Conservation (phyloP, 1,140 invertebrate species). For the Antheraea pernyi region DNA sequence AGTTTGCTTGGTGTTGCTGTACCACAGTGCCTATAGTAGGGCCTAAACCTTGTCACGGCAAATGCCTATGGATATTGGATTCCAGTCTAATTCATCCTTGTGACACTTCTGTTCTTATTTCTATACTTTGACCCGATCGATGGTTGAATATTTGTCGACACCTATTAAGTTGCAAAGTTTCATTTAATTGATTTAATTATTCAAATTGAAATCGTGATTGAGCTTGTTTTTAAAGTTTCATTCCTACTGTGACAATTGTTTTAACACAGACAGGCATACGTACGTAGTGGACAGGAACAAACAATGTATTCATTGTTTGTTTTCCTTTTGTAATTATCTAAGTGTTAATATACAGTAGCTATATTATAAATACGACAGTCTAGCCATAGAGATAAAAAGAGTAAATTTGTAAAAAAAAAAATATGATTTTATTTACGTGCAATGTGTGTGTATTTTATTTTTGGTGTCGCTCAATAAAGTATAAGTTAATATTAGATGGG, state of each 20-base stretch:
- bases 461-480: background rate
- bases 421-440: background rate
- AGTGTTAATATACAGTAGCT: background rate
- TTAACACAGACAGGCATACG: background rate
- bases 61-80: too few relatives aligned
- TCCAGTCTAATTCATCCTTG: too few relatives aligned
- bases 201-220: background rate
- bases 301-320: background rate
- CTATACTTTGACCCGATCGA: too few relatives aligned
- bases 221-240: background rate
- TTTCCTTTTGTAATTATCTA: background rate
- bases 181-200: too few relatives aligned
- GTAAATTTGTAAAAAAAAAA: background rate
- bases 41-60: too few relatives aligned
- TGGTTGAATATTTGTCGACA: too few relatives aligned
- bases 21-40: too few relatives aligned
- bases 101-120: too few relatives aligned
- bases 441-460: background rate
- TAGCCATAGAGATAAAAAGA: background rate
- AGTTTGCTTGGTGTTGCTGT: too few relatives aligned
- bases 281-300: background rate
- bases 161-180: too few relatives aligned
- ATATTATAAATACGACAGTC: background rate
- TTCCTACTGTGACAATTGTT: background rate
- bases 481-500: too few relatives aligned